phyloP scores from a whole-genome alignment of 2,888 invertebrate species.

The Suillia variegata region DNA sequence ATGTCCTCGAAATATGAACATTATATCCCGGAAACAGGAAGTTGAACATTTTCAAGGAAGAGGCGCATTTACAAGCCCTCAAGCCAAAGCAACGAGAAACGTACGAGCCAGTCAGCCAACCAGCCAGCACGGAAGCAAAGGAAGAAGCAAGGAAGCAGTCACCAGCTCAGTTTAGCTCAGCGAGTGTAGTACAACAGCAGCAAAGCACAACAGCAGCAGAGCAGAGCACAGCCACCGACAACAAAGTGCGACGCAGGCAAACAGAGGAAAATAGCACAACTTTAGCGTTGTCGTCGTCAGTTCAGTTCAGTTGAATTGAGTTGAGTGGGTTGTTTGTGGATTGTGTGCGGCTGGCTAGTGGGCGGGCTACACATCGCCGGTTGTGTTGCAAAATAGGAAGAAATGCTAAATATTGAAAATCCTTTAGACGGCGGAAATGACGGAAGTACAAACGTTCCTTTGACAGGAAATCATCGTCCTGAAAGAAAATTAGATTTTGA shows the following conservation, averaged over 20 bases:
- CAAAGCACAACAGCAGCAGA: constrained; percentile 23
- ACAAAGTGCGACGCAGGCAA: constrained; percentile 26
- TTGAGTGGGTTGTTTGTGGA: constrained; percentile 31
- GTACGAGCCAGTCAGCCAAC: constrained; percentile 28
- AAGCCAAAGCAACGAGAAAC: constrained; percentile 23
- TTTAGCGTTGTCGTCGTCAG: no score
- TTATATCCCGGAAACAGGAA: constrained; percentile 63
- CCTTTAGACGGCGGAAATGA: constrained; percentile 51
- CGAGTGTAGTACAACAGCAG: constrained; percentile 24
- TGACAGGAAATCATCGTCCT: constrained; percentile 54
- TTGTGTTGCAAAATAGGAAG: constrained; percentile 9
- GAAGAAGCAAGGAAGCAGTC: constrained; percentile 19
- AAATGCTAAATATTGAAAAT: constrained; percentile 35
- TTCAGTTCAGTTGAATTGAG: no score
- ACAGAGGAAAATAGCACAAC: constrained; percentile 32
- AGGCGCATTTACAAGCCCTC: constrained; percentile 50
- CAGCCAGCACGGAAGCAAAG: constrained; percentile 19
- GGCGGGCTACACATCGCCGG: background rate
- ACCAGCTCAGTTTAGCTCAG: constrained; percentile 21
- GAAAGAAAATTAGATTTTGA: constrained; percentile 54
- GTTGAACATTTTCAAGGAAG: constrained; percentile 62
- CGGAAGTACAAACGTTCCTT: constrained; percentile 50
- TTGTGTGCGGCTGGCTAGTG: background rate
- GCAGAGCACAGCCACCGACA: constrained; percentile 21
- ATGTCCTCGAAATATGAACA: constrained; percentile 62